phyloP scores from a whole-genome alignment of 2,888 invertebrate species.

The Caenorhabditis imperialis region DNA sequence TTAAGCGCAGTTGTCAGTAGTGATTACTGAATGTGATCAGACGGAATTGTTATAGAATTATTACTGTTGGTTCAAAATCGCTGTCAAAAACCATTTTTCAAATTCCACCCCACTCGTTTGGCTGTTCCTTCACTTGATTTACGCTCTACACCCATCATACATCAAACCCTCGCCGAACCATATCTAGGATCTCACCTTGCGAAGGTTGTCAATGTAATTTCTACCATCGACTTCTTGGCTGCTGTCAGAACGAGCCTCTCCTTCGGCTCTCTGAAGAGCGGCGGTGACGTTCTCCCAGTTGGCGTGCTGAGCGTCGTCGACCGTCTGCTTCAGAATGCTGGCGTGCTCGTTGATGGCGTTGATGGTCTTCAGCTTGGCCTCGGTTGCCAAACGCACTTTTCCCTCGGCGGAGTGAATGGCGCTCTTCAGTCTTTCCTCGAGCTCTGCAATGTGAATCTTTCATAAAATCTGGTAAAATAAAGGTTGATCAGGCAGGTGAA shows the following conservation, averaged over 20 bases:
- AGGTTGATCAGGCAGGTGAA: too few species aligned
- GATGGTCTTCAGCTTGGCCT: conserved; percentile 68
- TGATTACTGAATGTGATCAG: too few species aligned
- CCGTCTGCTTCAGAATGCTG: conserved; percentile 78
- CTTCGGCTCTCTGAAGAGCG: conserved; percentile 59
- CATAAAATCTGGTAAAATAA: conserved; percentile 1
- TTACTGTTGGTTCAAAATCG: too few species aligned
- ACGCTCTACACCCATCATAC: too few species aligned
- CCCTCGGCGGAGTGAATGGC: conserved; percentile 67
- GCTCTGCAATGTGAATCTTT: conserved; percentile 50
- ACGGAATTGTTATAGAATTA: too few species aligned
- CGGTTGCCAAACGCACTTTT: conserved; percentile 64
- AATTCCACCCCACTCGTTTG: too few species aligned
- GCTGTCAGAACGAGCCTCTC: conserved; percentile 38
- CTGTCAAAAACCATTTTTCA: too few species aligned
- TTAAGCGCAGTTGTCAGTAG: too few species aligned
- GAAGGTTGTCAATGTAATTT: conserved; percentile 70
- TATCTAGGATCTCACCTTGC: too few species aligned
- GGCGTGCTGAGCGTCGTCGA: conserved; percentile 70
- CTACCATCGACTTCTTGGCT: conserved; percentile 66
- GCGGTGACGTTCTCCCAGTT: conserved; percentile 64
- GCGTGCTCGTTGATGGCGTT: conserved; percentile 78
- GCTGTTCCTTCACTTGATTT: too few species aligned
- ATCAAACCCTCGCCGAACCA: too few species aligned
- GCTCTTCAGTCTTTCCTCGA: conserved; percentile 63